These are phyloP conservation scores for Stictonetta naevosa DNA, from an alignment of 2,113 vertebrate genomes.

Conservation along the genomic window DNA sequence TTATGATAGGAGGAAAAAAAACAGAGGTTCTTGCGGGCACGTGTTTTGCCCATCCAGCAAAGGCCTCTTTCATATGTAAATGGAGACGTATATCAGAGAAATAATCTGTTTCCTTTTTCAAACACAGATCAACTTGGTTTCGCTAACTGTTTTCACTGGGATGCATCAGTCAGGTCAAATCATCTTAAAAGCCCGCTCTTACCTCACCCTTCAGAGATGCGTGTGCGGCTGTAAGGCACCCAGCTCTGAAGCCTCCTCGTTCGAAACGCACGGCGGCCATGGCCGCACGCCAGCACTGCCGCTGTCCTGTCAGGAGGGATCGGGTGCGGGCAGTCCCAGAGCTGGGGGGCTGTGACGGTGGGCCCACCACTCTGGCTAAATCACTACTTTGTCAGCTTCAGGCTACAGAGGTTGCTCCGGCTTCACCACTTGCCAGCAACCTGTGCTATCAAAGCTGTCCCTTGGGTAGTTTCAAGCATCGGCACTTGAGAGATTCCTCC, in stretches of 20 bases:
- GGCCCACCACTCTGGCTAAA: not conserved
- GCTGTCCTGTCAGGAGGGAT: conserved; percentile 33
- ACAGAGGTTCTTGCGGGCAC: not conserved
- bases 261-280: not conserved
- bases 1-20: not conserved
- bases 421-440: conserved; percentile 32
- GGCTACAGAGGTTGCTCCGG: not conserved
- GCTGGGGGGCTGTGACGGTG: not conserved
- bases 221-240: not conserved
- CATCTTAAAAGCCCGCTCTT: conserved; percentile 10
- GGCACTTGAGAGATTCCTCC: conserved; percentile 45
- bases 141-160: not conserved
- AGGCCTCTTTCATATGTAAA: not conserved
- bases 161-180: conserved; percentile 36
- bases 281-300: not conserved
- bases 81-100: not conserved
- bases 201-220: not conserved
- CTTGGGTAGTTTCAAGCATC: conserved; percentile 45
- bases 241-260: conserved; percentile 24
- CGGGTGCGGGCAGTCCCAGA: not conserved
- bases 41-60: not conserved
- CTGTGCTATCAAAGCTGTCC: conserved; percentile 46
- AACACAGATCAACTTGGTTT: not conserved
- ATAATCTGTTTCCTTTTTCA: not conserved
- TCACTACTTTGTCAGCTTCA: conserved; percentile 62